A percentile compares a stretch with the other conserved stretches of the same genome.
Conservation (phyloP, 2,113 vertebrate species). For the Cyanoramphus novaezelandiae region DNA sequence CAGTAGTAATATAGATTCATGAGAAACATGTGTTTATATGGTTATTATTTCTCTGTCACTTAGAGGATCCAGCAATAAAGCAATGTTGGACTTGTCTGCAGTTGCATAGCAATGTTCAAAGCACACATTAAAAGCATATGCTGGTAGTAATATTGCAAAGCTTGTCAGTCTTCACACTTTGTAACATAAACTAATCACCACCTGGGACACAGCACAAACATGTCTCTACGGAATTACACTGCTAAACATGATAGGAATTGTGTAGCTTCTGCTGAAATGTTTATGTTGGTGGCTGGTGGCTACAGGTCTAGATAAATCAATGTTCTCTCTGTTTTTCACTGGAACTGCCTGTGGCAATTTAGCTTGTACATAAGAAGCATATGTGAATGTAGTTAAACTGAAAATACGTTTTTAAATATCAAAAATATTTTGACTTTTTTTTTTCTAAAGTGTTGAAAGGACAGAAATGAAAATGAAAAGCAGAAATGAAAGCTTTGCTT, state of each 20-base stretch:
- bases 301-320: not conserved
- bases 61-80: not conserved
- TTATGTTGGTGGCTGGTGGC: not conserved
- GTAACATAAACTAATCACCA: not conserved
- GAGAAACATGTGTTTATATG: not conserved
- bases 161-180: not conserved
- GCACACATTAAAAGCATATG: not conserved
- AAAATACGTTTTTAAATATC: not conserved
- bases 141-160: not conserved
- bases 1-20: not conserved
- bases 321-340: not conserved
- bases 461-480: not conserved
- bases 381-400: not conserved
- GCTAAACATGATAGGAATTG: not conserved
- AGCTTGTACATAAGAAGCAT: not conserved
- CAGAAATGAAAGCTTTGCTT: not conserved
- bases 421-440: not conserved
- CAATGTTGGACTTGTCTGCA: not conserved
- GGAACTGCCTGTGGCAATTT: not conserved
- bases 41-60: not conserved
- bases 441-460: not conserved
- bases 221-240: not conserved
- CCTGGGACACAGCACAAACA: not conserved
- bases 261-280: not conserved
- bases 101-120: not conserved